These are phyloP conservation scores for Chloropsis hardwickii DNA, from an alignment of 2,113 vertebrate genomes.

Conservation along the genomic window DNA sequence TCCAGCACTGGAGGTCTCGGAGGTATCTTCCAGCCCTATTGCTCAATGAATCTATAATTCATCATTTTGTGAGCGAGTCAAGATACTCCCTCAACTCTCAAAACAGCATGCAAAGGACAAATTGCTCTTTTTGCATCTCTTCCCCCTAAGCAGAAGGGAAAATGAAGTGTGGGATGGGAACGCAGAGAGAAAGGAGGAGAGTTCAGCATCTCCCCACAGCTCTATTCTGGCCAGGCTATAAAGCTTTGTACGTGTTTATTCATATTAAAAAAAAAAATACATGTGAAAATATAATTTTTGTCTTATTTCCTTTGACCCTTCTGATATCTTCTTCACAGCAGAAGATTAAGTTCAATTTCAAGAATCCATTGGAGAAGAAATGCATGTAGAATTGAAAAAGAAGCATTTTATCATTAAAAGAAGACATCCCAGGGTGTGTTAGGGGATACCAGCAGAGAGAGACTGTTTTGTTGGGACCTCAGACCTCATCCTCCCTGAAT, in stretches of 20 bases:
- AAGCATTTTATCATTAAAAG: conserved; percentile 53
- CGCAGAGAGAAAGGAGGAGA: background rate
- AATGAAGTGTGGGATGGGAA: background rate
- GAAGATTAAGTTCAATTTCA: conserved; percentile 66
- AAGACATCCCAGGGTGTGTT: background rate
- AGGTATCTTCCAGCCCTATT: conserved; percentile 40
- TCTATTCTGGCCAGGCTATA: background rate
- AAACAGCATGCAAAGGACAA: conserved; percentile 43
- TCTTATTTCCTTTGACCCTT: conserved; percentile 53
- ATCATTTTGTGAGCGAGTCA: background rate
- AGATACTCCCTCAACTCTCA: conserved; percentile 30
- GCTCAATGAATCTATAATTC: conserved; percentile 59
- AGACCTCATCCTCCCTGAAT: conserved; percentile 43
- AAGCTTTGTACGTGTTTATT: background rate
- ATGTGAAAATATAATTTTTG: conserved; percentile 34
- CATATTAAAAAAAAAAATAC: background rate
- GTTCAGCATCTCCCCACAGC: background rate
- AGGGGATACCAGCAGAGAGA: conserved; percentile 30
- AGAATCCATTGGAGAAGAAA: conserved; percentile 52
- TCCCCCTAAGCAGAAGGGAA: conserved; percentile 23
- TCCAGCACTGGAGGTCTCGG: conserved; percentile 28
- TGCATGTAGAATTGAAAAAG: conserved; percentile 59
- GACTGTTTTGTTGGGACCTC: conserved; percentile 16
- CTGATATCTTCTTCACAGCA: conserved; percentile 55
- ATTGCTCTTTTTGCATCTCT: conserved; percentile 41